Percentiles rank a stretch among this genome's conserved stretches.
Evolutionary conservation across 2,797 vertebrate genomes (phyloP).

Genomic region (Hypotaenidia philippensis): DNA sequence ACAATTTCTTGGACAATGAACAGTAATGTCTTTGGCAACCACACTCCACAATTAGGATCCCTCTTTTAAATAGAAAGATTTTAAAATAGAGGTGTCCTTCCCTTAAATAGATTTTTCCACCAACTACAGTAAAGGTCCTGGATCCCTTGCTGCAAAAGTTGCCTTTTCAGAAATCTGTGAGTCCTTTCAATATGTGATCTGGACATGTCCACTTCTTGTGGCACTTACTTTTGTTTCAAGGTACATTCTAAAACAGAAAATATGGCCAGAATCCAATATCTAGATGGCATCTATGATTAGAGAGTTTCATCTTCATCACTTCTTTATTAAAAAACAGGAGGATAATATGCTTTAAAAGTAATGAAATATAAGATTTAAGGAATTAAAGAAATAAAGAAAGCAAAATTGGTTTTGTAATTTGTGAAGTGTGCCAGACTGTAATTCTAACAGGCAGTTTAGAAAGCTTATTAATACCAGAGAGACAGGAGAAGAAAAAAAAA

Average conservation of each 20-base stretch:
- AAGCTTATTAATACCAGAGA: neutral
- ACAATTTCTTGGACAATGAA: neutral
- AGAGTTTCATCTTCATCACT: neutral
- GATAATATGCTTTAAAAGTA: neutral
- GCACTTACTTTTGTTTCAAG: neutral
- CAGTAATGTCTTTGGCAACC: neutral
- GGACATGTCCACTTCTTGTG: fast-evolving
- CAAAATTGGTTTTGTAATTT: neutral
- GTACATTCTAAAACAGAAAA: neutral
- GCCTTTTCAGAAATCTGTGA: neutral
- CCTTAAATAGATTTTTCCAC: neutral
- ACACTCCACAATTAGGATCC: fast-evolving
- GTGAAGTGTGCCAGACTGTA: neutral
- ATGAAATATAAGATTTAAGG: neutral
- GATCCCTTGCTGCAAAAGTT: neutral
- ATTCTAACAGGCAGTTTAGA: neutral
- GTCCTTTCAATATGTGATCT: neutral
- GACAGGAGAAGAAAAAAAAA: neutral
- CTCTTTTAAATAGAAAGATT: neutral
- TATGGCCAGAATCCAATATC: neutral
- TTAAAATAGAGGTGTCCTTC: neutral
- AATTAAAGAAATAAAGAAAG: neutral
- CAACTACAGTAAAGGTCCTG: neutral
- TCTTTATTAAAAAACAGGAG: neutral
- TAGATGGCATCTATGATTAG: neutral